Evolutionary conservation across 2,888 invertebrate species (phyloP), one percentile per base, ranked within the genome.

Genomic region (Flexamia atlantica): DNA sequence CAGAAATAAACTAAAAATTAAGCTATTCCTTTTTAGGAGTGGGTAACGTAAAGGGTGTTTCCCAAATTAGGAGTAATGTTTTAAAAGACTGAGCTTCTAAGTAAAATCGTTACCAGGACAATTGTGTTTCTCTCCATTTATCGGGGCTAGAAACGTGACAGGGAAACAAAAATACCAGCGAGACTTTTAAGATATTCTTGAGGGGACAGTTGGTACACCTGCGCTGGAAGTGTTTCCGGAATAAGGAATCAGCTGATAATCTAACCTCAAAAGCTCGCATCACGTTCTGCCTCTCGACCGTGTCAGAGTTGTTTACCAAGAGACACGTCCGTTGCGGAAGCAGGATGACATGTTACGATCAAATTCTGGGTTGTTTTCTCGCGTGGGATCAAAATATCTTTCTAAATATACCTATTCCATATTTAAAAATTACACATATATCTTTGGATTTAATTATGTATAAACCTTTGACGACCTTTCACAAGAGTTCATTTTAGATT

Each of bases 201-300:
- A 25, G 72, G 72, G 72, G 72, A 72, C 72, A 72, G 72, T 72
- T 72, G 72, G 72, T 72, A 72, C 72, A 72, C 72, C 72, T 72
- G 72, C 72, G 72, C 72, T 40, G 42, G 23, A 36, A 72, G n/a
- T 72, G 72, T 72, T 72, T 72, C 72, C 42, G 72, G 72, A 72
- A 72, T 72, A 72, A 72, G 72, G 42, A 72, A 72, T 72, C 72
- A 72, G 72, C 72, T 72, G 72, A 72, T 72, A 72, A 72, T 42
- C 72, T 72, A 42, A 72, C 72, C 72, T 72, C 72, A 72, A 72
- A 72, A 42, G 72, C 72, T 72, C 72, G 72, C 9, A 42, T 72
- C 72, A 72, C 72, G 72, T 72, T 42, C n/a, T 32, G 68, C 68
- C 32, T 32, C 68, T 68, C 72, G 42, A 42, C 40, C 72, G 72